These are phyloP conservation scores for Festucalex cinctus DNA, from an alignment of 2,113 vertebrate genomes.

Conservation along the genomic window DNA sequence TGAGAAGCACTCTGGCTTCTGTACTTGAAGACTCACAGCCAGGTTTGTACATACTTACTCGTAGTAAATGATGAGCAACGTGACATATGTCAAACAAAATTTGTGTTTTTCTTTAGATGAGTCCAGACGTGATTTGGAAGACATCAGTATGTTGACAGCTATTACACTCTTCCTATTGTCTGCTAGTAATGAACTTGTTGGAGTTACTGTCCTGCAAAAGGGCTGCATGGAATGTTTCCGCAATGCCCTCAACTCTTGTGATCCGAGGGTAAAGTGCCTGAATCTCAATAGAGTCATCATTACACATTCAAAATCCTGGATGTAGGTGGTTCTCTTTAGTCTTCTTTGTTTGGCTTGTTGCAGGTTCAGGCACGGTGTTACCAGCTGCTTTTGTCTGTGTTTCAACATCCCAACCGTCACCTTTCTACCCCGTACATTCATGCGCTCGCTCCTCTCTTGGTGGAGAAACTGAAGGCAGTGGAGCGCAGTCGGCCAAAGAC, in stretches of 20 bases:
- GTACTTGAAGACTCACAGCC: constrained; percentile 89
- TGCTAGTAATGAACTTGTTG: constrained; percentile 86
- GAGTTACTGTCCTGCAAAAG: constrained; percentile 88
- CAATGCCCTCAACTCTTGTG: constrained; percentile 85
- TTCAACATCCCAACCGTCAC: constrained; percentile 90
- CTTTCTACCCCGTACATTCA: constrained; percentile 96
- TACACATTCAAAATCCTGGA: not conserved
- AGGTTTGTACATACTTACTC: constrained; percentile 64
- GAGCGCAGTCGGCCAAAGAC: constrained; percentile 81
- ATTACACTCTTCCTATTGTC: constrained; percentile 92
- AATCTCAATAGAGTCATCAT: not conserved
- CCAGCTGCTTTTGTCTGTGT: constrained; percentile 93
- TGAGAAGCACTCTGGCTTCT: constrained; percentile 91
- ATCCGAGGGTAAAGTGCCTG: constrained; percentile 80
- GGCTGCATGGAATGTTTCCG: constrained; percentile 91
- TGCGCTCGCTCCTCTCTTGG: constrained; percentile 86
- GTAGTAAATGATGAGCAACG: not conserved
- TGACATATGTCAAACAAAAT: not conserved
- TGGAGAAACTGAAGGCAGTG: constrained; percentile 92
- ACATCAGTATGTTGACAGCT: constrained; percentile 92
- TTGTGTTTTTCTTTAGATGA: constrained; percentile 71
- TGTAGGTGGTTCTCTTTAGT: not conserved
- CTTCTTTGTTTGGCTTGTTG: not conserved
- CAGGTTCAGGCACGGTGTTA: constrained; percentile 96
- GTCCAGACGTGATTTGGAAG: constrained; percentile 80